Conservation (phyloP, 2,113 vertebrate species). For the Willisornis vidua region DNA sequence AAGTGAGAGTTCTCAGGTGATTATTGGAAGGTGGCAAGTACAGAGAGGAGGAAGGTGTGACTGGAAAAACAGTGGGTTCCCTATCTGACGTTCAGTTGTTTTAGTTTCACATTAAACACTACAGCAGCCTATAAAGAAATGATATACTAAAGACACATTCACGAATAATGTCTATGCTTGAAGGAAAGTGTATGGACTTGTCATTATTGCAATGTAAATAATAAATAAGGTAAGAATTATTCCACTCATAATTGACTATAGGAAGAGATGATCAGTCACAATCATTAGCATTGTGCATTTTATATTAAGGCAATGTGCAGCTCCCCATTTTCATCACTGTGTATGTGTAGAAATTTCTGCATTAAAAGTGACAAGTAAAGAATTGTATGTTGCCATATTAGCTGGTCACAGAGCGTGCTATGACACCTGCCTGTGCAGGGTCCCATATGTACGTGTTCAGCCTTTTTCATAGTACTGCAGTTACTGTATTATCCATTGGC, state of each 20-base stretch:
- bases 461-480: background rate
- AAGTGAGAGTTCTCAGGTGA: background rate
- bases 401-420: background rate
- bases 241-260: rapidly evolving
- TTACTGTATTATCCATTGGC: background rate
- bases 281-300: background rate
- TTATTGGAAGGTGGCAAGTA: background rate
- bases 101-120: background rate
- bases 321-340: background rate
- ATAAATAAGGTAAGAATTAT: background rate
- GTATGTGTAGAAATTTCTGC: background rate
- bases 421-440: background rate
- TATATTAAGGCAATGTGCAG: background rate
- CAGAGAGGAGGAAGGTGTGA: background rate
- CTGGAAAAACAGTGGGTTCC: background rate
- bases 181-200: background rate
- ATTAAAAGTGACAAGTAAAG: background rate
- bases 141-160: background rate
- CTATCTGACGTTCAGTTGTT: background rate
- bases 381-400: rapidly evolving
- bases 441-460: rapidly evolving
- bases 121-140: background rate
- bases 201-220: background rate
- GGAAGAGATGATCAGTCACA: background rate
- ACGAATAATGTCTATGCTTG: background rate